A percentile compares a stretch with the other conserved stretches of the same genome.
Conservation (phyloP, 2,113 vertebrate genomes). For the Psettodes erumei region DNA sequence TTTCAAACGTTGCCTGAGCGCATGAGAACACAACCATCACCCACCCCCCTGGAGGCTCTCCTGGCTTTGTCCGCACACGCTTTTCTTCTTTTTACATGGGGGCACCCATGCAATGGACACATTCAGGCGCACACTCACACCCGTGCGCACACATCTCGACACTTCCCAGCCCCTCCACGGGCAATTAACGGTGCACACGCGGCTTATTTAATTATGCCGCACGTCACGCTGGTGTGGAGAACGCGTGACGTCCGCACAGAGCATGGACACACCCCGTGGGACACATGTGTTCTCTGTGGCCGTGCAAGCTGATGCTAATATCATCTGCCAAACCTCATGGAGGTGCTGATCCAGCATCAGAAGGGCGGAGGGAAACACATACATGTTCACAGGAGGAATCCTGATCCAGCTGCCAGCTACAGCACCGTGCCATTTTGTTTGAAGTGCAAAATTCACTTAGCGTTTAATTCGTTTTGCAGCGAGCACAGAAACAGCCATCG, state of each 20-base stretch:
- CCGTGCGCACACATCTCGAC: slow-evolving; percentile 12
- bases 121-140: slow-evolving; percentile 17
- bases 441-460: slow-evolving; percentile 26
- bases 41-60: slow-evolving; percentile 33
- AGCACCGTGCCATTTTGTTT: slow-evolving; percentile 9
- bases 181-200: slow-evolving; percentile 72
- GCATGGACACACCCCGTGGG: slow-evolving; percentile 35
- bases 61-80: slow-evolving; percentile 58
- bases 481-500: slow-evolving; percentile 4
- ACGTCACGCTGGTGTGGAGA: slow-evolving; percentile 62
- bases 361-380: slow-evolving; percentile 2
- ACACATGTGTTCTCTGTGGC: slow-evolving; percentile 31
- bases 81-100: slow-evolving; percentile 56
- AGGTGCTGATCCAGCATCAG: too few relatives aligned
- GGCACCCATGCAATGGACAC: slow-evolving; percentile 31
- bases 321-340: slow-evolving; percentile 41
- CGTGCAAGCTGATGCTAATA: slow-evolving; percentile 49
- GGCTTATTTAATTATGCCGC: slow-evolving; percentile 73
- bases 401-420: neutral
- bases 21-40: slow-evolving; percentile 30
- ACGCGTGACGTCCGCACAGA: slow-evolving; percentile 48
- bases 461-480: slow-evolving; percentile 27
- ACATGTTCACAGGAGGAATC: too few relatives aligned
- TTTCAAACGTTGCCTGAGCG: slow-evolving; percentile 9
- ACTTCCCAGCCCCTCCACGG: slow-evolving; percentile 49